phyloP scores from a whole-genome alignment of 2,113 vertebrate species.

The Deroptyus accipitrinus region DNA sequence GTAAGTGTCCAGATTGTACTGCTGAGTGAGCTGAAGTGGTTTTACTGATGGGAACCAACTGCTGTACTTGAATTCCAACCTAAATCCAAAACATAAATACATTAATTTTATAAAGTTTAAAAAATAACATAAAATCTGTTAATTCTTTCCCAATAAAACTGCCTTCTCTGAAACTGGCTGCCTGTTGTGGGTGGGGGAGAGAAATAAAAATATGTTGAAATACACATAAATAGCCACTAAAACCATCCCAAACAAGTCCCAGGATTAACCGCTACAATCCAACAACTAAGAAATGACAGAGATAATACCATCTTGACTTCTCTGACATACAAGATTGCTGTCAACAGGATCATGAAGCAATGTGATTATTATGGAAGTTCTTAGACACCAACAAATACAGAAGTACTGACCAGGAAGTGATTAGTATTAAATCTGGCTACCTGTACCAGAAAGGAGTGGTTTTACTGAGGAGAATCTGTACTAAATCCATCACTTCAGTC shows the following conservation, averaged over 20 bases:
- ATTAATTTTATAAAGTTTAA: neutral
- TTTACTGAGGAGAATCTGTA: neutral
- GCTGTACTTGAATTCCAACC: slow-evolving; percentile 92
- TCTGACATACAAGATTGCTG: neutral
- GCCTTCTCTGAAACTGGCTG: neutral
- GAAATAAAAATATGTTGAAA: neutral
- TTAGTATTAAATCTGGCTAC: neutral
- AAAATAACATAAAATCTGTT: neutral
- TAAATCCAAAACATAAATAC: slow-evolving; percentile 38
- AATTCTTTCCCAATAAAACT: neutral
- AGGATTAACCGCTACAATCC: neutral
- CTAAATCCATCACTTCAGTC: neutral
- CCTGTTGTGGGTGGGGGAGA: neutral
- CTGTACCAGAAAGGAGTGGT: neutral
- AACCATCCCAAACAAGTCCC: neutral
- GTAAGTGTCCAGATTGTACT: slow-evolving; percentile 56
- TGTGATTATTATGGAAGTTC: neutral
- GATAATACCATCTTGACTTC: neutral
- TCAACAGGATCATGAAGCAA: neutral
- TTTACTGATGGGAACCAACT: slow-evolving; percentile 79
- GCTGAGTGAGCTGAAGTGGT: slow-evolving; percentile 33
- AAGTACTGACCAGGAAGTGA: neutral
- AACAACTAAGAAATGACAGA: neutral
- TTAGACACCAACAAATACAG: neutral
- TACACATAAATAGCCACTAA: neutral